Conservation (phyloP, 2,113 vertebrate species). For the Scopus umbretta region DNA sequence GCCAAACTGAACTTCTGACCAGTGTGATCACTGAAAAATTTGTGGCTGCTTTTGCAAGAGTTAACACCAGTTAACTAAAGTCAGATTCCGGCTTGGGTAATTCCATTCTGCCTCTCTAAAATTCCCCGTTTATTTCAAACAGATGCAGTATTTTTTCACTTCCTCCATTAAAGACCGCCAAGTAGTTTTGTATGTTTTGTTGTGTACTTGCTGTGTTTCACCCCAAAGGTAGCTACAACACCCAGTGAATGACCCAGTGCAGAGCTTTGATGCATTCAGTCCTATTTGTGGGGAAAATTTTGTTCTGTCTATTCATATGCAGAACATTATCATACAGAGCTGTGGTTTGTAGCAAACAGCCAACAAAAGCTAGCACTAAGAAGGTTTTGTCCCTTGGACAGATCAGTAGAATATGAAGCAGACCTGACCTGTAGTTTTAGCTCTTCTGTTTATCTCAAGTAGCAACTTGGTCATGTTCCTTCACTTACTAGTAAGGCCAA, state of each 20-base stretch:
- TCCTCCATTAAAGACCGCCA: neutral
- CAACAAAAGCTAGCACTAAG: neutral
- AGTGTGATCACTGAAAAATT: neutral
- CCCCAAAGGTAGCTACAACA: neutral
- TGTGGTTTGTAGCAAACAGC: neutral
- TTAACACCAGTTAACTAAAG: neutral
- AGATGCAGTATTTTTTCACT: constrained; percentile 51
- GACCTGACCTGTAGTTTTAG: neutral
- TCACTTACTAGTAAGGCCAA: neutral
- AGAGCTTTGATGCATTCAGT: neutral
- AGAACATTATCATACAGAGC: neutral
- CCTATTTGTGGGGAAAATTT: neutral
- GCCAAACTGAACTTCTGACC: neutral
- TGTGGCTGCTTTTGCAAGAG: constrained; percentile 47
- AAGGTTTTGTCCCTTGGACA: neutral
- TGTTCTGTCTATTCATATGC: neutral
- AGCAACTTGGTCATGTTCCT: neutral
- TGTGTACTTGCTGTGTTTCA: neutral
- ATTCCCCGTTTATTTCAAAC: constrained; percentile 57
- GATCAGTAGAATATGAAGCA: neutral
- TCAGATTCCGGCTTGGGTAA: constrained; percentile 49
- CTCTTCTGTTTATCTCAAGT: neutral
- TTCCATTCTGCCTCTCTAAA: constrained; percentile 57
- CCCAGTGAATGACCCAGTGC: neutral
- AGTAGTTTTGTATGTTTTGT: neutral